Conservation (phyloP, 2,113 vertebrate species). For the Herpailurus yagouaroundi region DNA sequence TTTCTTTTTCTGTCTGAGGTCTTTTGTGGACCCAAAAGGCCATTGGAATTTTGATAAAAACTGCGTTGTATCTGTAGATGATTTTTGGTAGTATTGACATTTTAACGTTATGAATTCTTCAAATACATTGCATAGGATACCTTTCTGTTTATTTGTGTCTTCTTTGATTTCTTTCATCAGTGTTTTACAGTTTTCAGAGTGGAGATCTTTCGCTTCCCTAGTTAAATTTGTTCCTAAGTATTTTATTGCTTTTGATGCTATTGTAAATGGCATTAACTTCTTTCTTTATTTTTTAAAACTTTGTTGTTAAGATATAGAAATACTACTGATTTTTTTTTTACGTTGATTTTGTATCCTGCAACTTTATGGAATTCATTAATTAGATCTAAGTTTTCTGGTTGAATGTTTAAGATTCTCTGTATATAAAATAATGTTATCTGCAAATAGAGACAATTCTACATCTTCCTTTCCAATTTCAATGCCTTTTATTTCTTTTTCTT, state of each 20-base stretch:
- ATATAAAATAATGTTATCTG: background rate
- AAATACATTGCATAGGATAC: background rate
- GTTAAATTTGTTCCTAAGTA: background rate
- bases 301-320: background rate
- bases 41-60: background rate
- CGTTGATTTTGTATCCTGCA: background rate
- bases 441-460: background rate
- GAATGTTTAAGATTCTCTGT: background rate
- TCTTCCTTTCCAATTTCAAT: background rate
- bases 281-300: background rate
- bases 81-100: background rate
- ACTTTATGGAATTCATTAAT: background rate
- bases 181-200: background rate
- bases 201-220: background rate
- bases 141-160: background rate
- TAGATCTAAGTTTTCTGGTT: background rate
- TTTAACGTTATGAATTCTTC: background rate
- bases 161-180: background rate
- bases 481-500: background rate
- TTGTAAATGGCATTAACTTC: background rate
- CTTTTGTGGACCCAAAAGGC: background rate
- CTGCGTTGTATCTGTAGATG: background rate
- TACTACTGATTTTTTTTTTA: background rate
- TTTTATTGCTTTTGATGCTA: background rate
- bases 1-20: background rate